A percentile compares a stretch with the other conserved stretches of the same genome.
Conservation (phyloP, 2,888 invertebrate genomes). For the Chydorus sphaericus region DNA sequence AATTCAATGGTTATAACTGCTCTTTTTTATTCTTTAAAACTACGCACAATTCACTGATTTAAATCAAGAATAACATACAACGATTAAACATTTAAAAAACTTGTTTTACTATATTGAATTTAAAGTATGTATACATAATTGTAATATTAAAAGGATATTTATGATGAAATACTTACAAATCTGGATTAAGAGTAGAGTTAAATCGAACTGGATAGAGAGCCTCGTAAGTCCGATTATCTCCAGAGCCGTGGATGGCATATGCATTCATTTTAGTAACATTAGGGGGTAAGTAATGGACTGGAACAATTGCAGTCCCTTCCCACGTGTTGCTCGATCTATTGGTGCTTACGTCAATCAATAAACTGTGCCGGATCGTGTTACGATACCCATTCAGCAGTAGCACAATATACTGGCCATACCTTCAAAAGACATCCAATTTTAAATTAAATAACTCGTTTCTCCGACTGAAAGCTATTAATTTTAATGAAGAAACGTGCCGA, state of each 20-base stretch:
- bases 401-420: conserved; percentile 31
- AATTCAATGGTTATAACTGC: no score
- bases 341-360: conserved; percentile 26
- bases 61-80: no score
- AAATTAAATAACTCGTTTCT: neutral
- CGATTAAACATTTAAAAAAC: no score
- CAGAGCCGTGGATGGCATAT: conserved; percentile 36
- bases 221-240: conserved; percentile 30
- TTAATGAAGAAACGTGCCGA: no score
- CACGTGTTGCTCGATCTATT: conserved; percentile 25
- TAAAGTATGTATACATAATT: no score
- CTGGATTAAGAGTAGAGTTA: conserved; percentile 28
- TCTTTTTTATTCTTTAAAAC: no score
- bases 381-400: conserved; percentile 31
- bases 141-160: neutral
- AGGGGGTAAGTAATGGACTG: conserved; percentile 33
- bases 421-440: conserved; percentile 22
- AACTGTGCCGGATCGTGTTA: conserved; percentile 28
- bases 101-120: no score
- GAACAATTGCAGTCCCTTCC: conserved; percentile 31
- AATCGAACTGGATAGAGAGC: conserved; percentile 32
- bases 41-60: no score
- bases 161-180: conserved; percentile 26
- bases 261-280: conserved; percentile 34
- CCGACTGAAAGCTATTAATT: neutral